Percentiles rank a stretch among this genome's conserved stretches.
Evolutionary conservation across 2,797 vertebrate genomes (phyloP).

Genomic region (Chelonia mydas): DNA sequence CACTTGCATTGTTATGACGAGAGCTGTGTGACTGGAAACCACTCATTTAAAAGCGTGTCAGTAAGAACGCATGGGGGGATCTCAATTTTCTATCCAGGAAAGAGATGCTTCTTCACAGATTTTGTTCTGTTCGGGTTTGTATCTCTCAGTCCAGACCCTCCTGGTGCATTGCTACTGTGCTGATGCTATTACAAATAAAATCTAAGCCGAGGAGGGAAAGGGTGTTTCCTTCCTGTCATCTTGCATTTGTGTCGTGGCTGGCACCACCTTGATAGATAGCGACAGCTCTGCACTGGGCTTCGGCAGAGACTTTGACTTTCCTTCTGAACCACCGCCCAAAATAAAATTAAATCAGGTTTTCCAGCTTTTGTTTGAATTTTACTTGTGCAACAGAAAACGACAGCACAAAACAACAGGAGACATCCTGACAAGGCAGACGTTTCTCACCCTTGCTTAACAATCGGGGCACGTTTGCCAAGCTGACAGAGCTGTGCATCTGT

Average conservation of each 20-base stretch:
- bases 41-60: background rate
- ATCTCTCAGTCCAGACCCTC: background rate
- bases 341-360: background rate
- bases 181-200: background rate
- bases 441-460: background rate
- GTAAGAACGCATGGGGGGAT: background rate
- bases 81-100: background rate
- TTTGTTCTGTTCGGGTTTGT: background rate
- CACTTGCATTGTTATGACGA: background rate
- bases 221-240: background rate
- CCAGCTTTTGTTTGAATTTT: background rate
- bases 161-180: background rate
- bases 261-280: background rate
- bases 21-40: background rate
- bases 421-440: background rate
- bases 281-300: constrained; percentile 22
- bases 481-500: background rate
- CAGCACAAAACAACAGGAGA: background rate
- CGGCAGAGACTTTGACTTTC: constrained; percentile 10
- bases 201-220: background rate
- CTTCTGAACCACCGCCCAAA: background rate
- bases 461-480: background rate
- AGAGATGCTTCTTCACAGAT: background rate
- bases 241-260: background rate
- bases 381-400: background rate